These are phyloP conservation scores for Eulemur albifrons DNA, from an alignment of 2,797 vertebrate genomes.

Conservation along the genomic window DNA sequence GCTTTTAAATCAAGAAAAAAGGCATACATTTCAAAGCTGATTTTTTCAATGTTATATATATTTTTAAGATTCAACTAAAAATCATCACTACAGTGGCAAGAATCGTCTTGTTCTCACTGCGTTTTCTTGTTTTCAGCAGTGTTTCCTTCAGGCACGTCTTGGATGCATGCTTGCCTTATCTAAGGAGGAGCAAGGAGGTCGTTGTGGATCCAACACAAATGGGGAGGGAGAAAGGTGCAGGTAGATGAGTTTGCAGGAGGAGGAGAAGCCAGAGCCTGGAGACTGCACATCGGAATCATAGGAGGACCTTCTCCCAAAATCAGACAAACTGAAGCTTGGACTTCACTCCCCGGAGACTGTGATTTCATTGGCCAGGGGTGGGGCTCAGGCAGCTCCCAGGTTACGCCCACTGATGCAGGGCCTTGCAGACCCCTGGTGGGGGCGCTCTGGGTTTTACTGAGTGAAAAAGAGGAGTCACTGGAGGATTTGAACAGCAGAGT, in stretches of 20 bases:
- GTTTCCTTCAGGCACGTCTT: not conserved
- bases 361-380: not conserved
- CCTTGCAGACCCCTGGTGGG: not conserved
- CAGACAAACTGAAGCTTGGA: not conserved
- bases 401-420: not conserved
- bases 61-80: not conserved
- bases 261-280: not conserved
- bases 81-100: not conserved
- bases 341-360: not conserved
- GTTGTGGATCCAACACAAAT: not conserved
- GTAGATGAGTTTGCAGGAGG: not conserved
- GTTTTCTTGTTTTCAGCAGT: not conserved
- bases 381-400: not conserved
- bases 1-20: slow-evolving; percentile 38
- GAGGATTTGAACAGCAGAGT: not conserved
- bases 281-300: not conserved
- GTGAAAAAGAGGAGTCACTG: not conserved
- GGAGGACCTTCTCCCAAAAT: not conserved
- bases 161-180: too few relatives aligned
- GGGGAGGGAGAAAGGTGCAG: not conserved
- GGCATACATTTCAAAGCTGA: not conserved
- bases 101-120: not conserved
- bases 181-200: not conserved
- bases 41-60: not conserved
- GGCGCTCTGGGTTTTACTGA: not conserved